A percentile compares a stretch with the other conserved stretches of the same genome.
These are phyloP conservation scores for Entosphenus tridentatus DNA, from an alignment of 2,113 vertebrate genomes.

Conservation along the genomic window DNA sequence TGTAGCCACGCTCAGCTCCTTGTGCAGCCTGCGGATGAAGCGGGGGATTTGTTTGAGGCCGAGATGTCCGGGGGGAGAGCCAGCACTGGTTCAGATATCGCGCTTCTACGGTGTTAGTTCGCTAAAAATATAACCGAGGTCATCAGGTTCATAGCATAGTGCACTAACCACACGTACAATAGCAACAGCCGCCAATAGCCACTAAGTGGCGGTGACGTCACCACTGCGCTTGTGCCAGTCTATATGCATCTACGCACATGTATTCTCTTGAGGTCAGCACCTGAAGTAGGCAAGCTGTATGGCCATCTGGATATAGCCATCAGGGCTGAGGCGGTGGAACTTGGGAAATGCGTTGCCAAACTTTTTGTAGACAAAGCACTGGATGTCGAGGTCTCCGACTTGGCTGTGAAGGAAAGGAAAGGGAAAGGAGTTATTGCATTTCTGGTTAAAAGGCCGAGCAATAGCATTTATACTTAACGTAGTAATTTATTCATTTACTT, in stretches of 20 bases:
- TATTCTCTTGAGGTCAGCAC: slow-evolving; percentile 14
- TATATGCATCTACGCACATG: background rate
- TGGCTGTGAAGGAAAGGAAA: slow-evolving; percentile 19
- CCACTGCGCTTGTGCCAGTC: background rate
- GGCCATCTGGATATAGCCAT: slow-evolving; percentile 38
- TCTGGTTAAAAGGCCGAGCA: too few relatives aligned
- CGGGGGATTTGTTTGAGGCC: slow-evolving; percentile 75
- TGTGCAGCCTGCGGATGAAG: slow-evolving; percentile 25
- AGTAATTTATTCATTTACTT: too few relatives aligned
- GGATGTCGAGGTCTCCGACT: slow-evolving; percentile 46
- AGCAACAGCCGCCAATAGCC: too few relatives aligned
- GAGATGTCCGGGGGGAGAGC: slow-evolving; percentile 44
- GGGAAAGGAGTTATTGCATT: too few relatives aligned
- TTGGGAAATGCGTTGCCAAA: slow-evolving; percentile 43
- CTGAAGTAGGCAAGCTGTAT: slow-evolving; percentile 44
- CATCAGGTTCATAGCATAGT: too few relatives aligned
- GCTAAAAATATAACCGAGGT: too few relatives aligned
- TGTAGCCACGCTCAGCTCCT: slow-evolving; percentile 25
- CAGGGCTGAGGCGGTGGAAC: slow-evolving; percentile 27
- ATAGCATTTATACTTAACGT: too few relatives aligned
- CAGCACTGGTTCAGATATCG: too few relatives aligned
- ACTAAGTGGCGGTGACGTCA: background rate
- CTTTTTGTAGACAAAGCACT: slow-evolving; percentile 36
- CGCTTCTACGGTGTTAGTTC: too few relatives aligned
- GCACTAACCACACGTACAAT: too few relatives aligned